These are phyloP conservation scores for Rutilus rutilus DNA, from an alignment of 2,113 vertebrate genomes.

Conservation along the genomic window DNA sequence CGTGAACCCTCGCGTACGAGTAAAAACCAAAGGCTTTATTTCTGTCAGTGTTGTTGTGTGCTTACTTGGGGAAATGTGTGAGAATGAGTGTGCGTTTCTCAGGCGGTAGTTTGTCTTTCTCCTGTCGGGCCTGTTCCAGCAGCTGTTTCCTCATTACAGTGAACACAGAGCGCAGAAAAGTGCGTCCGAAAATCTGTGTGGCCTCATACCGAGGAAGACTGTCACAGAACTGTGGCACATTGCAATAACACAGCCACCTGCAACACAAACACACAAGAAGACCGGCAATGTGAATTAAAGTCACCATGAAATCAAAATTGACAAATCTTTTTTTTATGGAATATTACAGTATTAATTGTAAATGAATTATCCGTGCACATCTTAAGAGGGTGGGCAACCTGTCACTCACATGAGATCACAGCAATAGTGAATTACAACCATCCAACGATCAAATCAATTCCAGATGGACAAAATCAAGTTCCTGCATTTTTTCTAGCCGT, in stretches of 20 bases:
- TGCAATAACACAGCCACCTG: constrained; percentile 99
- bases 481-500: too few relatives aligned
- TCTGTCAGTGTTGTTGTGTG: neutral
- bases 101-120: constrained; percentile 96
- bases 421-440: too few relatives aligned
- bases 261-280: neutral
- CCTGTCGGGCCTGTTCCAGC: constrained; percentile 94
- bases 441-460: too few relatives aligned
- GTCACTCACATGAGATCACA: too few relatives aligned
- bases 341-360: too few relatives aligned
- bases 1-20: too few relatives aligned
- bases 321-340: too few relatives aligned
- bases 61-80: constrained; percentile 99
- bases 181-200: constrained; percentile 95
- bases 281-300: neutral
- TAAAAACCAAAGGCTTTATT: neutral
- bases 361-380: too few relatives aligned
- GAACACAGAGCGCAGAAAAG: constrained; percentile 92
- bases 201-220: constrained; percentile 96
- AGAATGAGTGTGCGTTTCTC: constrained; percentile 98
- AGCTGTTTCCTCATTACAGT: constrained; percentile 96
- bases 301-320: too few relatives aligned
- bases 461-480: too few relatives aligned
- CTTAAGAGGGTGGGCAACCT: too few relatives aligned
- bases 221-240: constrained; percentile 98